Percentiles rank a stretch among this genome's conserved stretches.
Conservation (phyloP, 2,113 vertebrate genomes). For the Anarhynchus alexandrinus region DNA sequence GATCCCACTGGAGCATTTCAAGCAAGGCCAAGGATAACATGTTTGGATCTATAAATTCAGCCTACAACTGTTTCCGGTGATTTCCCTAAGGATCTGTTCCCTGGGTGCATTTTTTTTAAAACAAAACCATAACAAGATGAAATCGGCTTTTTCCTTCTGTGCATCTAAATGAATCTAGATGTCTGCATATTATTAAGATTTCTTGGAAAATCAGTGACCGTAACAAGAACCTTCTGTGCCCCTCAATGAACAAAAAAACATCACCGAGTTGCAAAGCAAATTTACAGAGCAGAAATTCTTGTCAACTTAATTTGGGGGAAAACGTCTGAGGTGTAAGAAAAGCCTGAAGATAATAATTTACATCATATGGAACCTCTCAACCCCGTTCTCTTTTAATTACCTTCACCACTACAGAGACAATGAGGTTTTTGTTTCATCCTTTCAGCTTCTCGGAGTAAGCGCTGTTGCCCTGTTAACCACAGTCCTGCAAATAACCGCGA, state of each 20-base stretch:
- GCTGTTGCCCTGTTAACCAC: neutral
- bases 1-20: neutral
- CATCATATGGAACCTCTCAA: neutral
- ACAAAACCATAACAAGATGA: neutral
- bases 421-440: neutral
- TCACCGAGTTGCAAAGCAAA: neutral
- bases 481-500: neutral
- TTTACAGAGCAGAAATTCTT: conserved; percentile 15
- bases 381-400: neutral
- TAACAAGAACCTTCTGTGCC: neutral
- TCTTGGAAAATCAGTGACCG: conserved; percentile 14
- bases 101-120: neutral
- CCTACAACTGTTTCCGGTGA: neutral
- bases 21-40: conserved; percentile 14
- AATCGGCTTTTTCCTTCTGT: neutral
- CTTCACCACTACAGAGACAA: neutral
- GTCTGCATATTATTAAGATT: conserved; percentile 26
- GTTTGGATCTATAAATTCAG: neutral
- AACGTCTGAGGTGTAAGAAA: neutral
- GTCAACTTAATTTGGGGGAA: neutral
- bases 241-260: neutral
- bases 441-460: neutral
- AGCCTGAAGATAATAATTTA: neutral
- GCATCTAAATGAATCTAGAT: neutral
- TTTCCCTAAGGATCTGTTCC: neutral